Conservation (phyloP, 2,888 invertebrate genomes). For the Dascillus cervinus region DNA sequence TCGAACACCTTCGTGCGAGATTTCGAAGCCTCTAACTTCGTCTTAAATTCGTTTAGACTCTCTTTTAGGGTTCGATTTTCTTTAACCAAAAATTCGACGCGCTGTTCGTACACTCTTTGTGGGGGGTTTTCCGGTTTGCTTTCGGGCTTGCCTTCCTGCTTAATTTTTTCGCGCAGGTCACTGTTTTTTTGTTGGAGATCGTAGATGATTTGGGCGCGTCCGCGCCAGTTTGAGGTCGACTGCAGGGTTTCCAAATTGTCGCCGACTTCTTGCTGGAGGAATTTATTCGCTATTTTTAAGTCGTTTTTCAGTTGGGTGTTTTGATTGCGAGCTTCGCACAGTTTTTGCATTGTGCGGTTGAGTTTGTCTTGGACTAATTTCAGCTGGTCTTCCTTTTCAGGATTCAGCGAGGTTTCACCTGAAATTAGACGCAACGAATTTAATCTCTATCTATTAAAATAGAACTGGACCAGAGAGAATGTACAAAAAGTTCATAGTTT, state of each 20-base stretch:
- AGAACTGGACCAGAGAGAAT: no score
- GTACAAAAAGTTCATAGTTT: no score
- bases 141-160: no score
- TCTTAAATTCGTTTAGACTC: conserved; percentile 52
- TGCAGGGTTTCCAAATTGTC: conserved; percentile 60
- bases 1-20: conserved; percentile 63
- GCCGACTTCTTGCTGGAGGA: conserved; percentile 68
- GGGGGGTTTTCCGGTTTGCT: conserved; percentile 2
- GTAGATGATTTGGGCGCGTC: conserved; percentile 68
- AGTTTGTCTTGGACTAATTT: conserved; percentile 57
- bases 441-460: no score
- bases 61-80: conserved; percentile 50
- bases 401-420: no score
- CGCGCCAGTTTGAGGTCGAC: conserved; percentile 61
- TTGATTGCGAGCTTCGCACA: conserved; percentile 62
- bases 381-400: conserved; percentile 48
- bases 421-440: no score
- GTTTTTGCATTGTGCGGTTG: conserved; percentile 50
- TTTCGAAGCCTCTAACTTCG: conserved; percentile 57
- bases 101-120: conserved; percentile 20
- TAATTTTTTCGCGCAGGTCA: conserved; percentile 59
- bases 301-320: conserved; percentile 64
- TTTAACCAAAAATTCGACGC: conserved; percentile 50
- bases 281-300: conserved; percentile 63
- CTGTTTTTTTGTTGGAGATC: conserved; percentile 59